Conservation (phyloP, 2,888 invertebrate genomes). For the Heterodera filipjevi region DNA sequence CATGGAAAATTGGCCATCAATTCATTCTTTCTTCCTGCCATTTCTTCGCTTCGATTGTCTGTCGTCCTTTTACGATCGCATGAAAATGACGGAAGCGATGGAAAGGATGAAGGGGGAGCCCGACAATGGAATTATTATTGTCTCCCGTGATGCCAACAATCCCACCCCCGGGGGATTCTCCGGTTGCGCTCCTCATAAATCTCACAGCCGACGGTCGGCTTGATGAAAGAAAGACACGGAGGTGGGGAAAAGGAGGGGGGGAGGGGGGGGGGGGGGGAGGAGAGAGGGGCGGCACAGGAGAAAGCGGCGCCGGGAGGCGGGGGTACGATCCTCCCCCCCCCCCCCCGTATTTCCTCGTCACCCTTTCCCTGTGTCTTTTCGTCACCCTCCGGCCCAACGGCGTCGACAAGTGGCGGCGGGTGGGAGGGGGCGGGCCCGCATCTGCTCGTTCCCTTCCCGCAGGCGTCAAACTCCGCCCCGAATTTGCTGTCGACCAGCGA, state of each 20-base stretch:
- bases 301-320: too few species aligned
- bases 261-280: neutral
- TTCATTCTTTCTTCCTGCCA: neutral
- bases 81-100: neutral
- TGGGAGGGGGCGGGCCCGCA: neutral
- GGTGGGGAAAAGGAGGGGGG: neutral
- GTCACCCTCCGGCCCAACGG: neutral
- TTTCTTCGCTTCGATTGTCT: neutral
- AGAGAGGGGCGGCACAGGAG: neutral
- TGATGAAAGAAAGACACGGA: conserved; percentile 10
- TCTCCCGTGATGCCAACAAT: conserved; percentile 12
- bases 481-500: conserved; percentile 19
- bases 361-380: neutral
- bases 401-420: neutral
- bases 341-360: neutral
- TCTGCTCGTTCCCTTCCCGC: neutral
- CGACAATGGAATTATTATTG: conserved; percentile 15
- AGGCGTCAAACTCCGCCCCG: conserved; percentile 30
- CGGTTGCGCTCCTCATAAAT: conserved; percentile 20
- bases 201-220: conserved; percentile 1
- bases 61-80: conserved; percentile 17
- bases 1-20: neutral
- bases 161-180: conserved; percentile 2
- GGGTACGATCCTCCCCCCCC: conserved; percentile 10
- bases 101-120: neutral